These are phyloP conservation scores for Melanotus villosus DNA, from an alignment of 2,888 invertebrate species.

Conservation along the genomic window DNA sequence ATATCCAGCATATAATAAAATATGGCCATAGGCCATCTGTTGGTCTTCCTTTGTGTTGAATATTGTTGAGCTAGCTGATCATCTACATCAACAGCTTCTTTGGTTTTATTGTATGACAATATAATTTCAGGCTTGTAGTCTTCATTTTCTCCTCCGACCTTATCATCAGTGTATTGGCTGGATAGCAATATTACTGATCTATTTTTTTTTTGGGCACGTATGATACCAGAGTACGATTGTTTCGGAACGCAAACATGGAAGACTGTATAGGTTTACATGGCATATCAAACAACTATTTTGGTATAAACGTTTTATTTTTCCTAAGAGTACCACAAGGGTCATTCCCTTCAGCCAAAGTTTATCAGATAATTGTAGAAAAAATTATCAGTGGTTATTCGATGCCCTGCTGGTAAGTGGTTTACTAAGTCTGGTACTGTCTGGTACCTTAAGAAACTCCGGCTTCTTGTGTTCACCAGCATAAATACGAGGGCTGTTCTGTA, in stretches of 20 bases:
- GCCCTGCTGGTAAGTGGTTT: too few species aligned
- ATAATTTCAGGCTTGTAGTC: background rate
- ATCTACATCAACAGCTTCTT: background rate
- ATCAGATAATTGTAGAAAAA: too few species aligned
- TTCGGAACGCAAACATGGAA: conserved; percentile 30
- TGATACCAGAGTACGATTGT: conserved; percentile 8
- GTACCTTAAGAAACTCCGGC: conserved; percentile 69
- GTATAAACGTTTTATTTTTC: too few species aligned
- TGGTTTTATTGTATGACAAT: background rate
- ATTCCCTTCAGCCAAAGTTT: too few species aligned
- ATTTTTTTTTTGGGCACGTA: conserved; percentile 6
- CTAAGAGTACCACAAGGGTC: too few species aligned
- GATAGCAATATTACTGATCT: conserved; percentile 23
- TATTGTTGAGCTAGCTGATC: background rate
- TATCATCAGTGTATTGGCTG: conserved; percentile 28
- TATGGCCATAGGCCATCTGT: conserved; percentile 22
- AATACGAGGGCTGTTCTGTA: too few species aligned
- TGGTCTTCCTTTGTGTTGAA: background rate
- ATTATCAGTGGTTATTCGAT: too few species aligned
- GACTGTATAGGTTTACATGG: too few species aligned
- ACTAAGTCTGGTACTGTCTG: too few species aligned
- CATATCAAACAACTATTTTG: too few species aligned
- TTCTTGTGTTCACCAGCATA: conserved; percentile 66
- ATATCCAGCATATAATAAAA: conserved; percentile 38
- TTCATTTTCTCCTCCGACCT: conserved; percentile 8